phyloP scores from a whole-genome alignment of 2,797 vertebrate species.

The Australoheros facetus region DNA sequence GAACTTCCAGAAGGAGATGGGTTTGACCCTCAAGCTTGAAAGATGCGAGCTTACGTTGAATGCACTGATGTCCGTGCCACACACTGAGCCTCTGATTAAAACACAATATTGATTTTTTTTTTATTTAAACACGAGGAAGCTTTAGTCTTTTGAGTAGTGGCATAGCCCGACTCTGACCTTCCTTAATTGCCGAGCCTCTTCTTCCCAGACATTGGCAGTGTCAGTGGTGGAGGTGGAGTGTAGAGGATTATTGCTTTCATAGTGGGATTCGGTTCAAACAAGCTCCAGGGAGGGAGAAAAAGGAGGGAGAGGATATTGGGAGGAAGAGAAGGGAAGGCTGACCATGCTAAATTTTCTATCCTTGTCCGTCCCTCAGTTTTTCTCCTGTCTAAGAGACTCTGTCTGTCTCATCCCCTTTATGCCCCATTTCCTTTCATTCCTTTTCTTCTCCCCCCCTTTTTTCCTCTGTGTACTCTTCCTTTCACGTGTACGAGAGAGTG shows the following conservation, averaged over 20 bases:
- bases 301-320: slow-evolving; percentile 1
- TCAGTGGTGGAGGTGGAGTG: slow-evolving; percentile 60
- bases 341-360: slow-evolving; percentile 29
- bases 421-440: slow-evolving; percentile 5
- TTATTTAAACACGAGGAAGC: slow-evolving; percentile 6
- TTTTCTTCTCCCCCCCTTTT: neutral
- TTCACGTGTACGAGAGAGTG: slow-evolving; percentile 27
- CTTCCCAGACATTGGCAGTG: slow-evolving; percentile 56
- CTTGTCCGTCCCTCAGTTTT: slow-evolving; percentile 17
- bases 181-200: slow-evolving; percentile 56
- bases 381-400: slow-evolving; percentile 5
- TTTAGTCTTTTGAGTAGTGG: slow-evolving; percentile 33
- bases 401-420: slow-evolving; percentile 16
- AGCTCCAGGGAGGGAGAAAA: slow-evolving; percentile 32
- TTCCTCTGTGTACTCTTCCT: slow-evolving; percentile 25
- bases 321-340: slow-evolving; percentile 3
- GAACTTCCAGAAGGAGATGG: neutral
- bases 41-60: neutral
- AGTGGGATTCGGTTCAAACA: slow-evolving; percentile 54
- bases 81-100: slow-evolving; percentile 54
- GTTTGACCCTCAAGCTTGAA: slow-evolving; percentile 27
- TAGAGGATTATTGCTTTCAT: slow-evolving; percentile 66
- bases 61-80: neutral
- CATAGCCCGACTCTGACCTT: slow-evolving; percentile 42
- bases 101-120: slow-evolving; percentile 57